Evolutionary conservation across 1,140 invertebrate genomes (phyloP).

Genomic region (Camponotus pennsylvanicus): DNA sequence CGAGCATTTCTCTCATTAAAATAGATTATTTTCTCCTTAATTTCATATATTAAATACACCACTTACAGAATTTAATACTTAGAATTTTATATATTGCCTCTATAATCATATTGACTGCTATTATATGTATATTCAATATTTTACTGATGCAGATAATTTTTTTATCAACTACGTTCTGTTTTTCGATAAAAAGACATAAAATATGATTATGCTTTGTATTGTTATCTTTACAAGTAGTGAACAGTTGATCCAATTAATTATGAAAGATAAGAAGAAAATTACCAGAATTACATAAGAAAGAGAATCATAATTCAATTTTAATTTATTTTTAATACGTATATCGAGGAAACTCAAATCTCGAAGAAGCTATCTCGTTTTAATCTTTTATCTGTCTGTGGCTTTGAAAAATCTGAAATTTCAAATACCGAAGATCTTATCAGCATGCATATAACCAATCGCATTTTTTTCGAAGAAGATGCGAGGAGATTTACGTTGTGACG

Average conservation of each 20-base stretch:
- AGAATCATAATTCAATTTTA: constrained; percentile 14
- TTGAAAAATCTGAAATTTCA: background rate
- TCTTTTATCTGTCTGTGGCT: background rate
- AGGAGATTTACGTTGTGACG: constrained; percentile 57
- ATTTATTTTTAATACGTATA: constrained; percentile 3
- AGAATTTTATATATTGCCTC: background rate
- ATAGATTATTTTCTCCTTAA: background rate
- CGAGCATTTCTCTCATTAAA: constrained; percentile 1
- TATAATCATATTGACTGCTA: background rate
- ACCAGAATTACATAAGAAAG: background rate
- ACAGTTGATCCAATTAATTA: background rate
- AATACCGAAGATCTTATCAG: constrained; percentile 49
- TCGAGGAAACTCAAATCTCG: background rate
- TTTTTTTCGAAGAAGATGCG: constrained; percentile 9
- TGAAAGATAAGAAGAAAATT: too few species aligned
- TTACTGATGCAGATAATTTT: background rate
- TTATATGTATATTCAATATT: background rate
- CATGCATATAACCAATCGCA: constrained; percentile 2
- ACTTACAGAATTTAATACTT: background rate
- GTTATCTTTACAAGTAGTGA: background rate
- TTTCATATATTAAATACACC: background rate
- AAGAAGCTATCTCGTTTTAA: background rate
- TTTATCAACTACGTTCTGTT: too few species aligned
- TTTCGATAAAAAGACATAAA: background rate
- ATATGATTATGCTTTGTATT: background rate